A percentile compares a stretch with the other conserved stretches of the same genome.
phyloP scores from a whole-genome alignment of 2,888 invertebrate species.

The Campoletis raptor region DNA sequence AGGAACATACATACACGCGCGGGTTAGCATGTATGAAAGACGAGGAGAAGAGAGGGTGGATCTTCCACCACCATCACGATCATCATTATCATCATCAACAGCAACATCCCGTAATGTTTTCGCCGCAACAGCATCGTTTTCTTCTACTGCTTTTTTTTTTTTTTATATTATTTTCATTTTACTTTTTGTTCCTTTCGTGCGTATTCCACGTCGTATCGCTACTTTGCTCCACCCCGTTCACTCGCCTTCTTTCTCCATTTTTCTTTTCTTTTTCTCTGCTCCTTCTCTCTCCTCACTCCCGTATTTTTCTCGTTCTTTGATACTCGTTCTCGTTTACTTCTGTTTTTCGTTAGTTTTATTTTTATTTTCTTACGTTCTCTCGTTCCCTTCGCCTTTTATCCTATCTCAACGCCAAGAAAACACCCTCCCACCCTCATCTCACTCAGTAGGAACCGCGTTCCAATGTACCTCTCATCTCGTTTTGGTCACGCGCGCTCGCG shows the following conservation, averaged over 20 bases:
- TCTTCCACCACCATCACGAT: conserved; percentile 37
- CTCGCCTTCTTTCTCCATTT: conserved; percentile 19
- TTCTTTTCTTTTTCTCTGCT: background rate
- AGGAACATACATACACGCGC: background rate
- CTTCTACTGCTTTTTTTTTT: conserved; percentile 13
- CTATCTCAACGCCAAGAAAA: conserved; percentile 66
- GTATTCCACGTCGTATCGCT: conserved; percentile 62
- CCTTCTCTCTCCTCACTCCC: conserved; percentile 25
- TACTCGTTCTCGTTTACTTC: conserved; percentile 37
- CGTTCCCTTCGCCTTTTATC: conserved; percentile 50
- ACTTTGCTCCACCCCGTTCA: conserved; percentile 58
- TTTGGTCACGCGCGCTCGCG: conserved; percentile 57
- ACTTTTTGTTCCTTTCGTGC: conserved; percentile 50
- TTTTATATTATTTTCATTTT: background rate
- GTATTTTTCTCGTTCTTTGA: conserved; percentile 39
- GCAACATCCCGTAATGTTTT: conserved; percentile 58
- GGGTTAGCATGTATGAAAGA: background rate
- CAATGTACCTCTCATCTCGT: conserved; percentile 54
- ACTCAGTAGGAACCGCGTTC: conserved; percentile 43
- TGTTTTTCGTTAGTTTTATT: background rate
- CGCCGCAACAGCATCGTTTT: conserved; percentile 52
- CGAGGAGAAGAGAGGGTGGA: conserved; percentile 19
- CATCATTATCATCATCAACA: conserved; percentile 19
- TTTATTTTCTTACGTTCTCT: background rate
- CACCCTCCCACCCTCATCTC: conserved; percentile 59